These are phyloP conservation scores for Lagocephalus sceleratus DNA, from an alignment of 2,797 vertebrate species.

Conservation along the genomic window DNA sequence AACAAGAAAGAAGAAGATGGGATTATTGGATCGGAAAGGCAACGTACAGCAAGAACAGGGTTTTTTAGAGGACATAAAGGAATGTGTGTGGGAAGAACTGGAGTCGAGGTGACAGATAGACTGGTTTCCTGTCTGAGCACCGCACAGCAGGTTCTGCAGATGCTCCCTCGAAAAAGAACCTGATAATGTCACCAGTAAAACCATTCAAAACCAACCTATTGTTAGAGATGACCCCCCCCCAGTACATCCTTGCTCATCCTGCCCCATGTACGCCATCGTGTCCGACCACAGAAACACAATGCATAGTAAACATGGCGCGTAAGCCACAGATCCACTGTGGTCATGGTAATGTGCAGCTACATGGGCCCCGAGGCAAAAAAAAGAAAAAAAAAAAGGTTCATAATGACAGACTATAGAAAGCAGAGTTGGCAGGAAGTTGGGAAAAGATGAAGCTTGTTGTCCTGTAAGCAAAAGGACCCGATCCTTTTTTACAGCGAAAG, in stretches of 20 bases:
- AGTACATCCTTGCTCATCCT: conserved; percentile 11
- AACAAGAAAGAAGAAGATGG: conserved; percentile 13
- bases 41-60: background rate
- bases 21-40: conserved; percentile 4
- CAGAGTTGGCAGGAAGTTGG: conserved; percentile 38
- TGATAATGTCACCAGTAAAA: conserved; percentile 49
- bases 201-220: conserved; percentile 36
- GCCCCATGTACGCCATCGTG: conserved; percentile 21
- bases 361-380: conserved; percentile 9
- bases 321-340: conserved; percentile 49
- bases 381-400: conserved; percentile 13
- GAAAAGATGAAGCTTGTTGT: conserved; percentile 11
- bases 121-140: conserved; percentile 9
- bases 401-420: conserved; percentile 53
- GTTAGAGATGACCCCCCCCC: conserved; percentile 24
- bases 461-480: conserved; percentile 5
- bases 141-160: conserved; percentile 18
- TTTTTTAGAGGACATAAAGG: background rate
- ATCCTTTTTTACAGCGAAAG: background rate
- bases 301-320: conserved; percentile 37
- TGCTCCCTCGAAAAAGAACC: conserved; percentile 29
- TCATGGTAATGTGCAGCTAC: conserved; percentile 38
- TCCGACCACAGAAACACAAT: conserved; percentile 29
- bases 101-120: background rate
- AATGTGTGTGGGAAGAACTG: background rate